phyloP scores from a whole-genome alignment of 2,797 vertebrate genomes.

The Ispidina lecontei region DNA sequence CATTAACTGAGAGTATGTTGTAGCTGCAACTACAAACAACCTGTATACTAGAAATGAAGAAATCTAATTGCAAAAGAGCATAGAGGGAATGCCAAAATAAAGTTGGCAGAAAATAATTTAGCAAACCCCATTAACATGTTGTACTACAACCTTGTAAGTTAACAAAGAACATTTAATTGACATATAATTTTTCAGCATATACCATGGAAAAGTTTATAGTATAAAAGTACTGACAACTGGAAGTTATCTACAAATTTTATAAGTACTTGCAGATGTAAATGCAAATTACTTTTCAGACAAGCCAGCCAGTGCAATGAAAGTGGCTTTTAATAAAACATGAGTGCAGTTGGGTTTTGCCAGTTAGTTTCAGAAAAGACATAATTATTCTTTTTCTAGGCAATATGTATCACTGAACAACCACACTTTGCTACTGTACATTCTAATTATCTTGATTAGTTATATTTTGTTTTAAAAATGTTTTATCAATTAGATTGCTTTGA shows the following conservation, averaged over 20 bases:
- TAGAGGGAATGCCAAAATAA: conserved; percentile 43
- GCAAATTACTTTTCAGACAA: conserved; percentile 77
- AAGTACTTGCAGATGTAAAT: conserved; percentile 75
- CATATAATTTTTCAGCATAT: conserved; percentile 61
- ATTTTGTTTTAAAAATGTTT: conserved; percentile 36
- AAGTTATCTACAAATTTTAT: conserved; percentile 78
- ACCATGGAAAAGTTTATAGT: conserved; percentile 69
- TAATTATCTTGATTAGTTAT: conserved; percentile 35
- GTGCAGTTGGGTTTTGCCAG: conserved; percentile 67
- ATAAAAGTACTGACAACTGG: conserved; percentile 74
- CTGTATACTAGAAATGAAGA: conserved; percentile 45
- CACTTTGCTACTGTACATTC: neutral
- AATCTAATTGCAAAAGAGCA: conserved; percentile 53
- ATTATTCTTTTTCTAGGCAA: conserved; percentile 72
- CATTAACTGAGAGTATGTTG: conserved; percentile 22
- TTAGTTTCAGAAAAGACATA: conserved; percentile 69
- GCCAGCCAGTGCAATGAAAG: conserved; percentile 69
- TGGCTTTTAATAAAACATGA: conserved; percentile 79
- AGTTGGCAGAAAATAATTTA: conserved; percentile 69
- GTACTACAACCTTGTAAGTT: conserved; percentile 64
- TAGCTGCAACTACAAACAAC: conserved; percentile 30
- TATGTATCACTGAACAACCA: conserved; percentile 41
- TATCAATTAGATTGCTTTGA: conserved; percentile 39
- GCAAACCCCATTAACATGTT: conserved; percentile 66
- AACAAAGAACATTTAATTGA: conserved; percentile 61